Conservation (phyloP, 2,888 invertebrate genomes). For the Chrysolina americana region DNA sequence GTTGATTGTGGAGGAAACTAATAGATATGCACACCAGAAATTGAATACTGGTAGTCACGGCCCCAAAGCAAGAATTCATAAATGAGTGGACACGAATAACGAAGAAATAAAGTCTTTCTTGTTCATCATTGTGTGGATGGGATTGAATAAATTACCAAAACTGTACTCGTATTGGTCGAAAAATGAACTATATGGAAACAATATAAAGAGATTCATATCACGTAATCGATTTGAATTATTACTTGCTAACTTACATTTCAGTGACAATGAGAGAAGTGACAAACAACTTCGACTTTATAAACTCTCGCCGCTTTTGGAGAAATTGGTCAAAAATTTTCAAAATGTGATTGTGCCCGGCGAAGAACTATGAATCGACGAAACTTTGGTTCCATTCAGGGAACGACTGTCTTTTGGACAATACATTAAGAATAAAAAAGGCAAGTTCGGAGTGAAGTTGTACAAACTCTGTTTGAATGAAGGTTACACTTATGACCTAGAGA, state of each 20-base stretch:
- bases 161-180: slow-evolving; percentile 39
- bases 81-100: slow-evolving; percentile 37
- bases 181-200: slow-evolving; percentile 3
- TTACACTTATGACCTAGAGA: slow-evolving; percentile 32
- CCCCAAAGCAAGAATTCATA: slow-evolving; percentile 20
- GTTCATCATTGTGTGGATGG: slow-evolving; percentile 40
- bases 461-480: slow-evolving; percentile 34
- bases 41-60: neutral
- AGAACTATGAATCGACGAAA: slow-evolving; percentile 50
- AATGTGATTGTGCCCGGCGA: slow-evolving; percentile 31
- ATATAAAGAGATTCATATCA: slow-evolving; percentile 2
- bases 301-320: neutral
- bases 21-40: slow-evolving; percentile 25
- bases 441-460: slow-evolving; percentile 38
- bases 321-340: neutral
- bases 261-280: neutral
- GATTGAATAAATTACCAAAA: slow-evolving; percentile 31
- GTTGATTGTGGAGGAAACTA: slow-evolving; percentile 31
- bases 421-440: slow-evolving; percentile 34
- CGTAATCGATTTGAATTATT: slow-evolving; percentile 3
- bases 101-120: slow-evolving; percentile 43
- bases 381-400: slow-evolving; percentile 40
- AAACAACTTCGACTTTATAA: neutral
- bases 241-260: neutral
- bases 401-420: slow-evolving; percentile 34